These are phyloP conservation scores for Malacoraja senta DNA, from an alignment of 2,797 vertebrate genomes.

Conservation along the genomic window DNA sequence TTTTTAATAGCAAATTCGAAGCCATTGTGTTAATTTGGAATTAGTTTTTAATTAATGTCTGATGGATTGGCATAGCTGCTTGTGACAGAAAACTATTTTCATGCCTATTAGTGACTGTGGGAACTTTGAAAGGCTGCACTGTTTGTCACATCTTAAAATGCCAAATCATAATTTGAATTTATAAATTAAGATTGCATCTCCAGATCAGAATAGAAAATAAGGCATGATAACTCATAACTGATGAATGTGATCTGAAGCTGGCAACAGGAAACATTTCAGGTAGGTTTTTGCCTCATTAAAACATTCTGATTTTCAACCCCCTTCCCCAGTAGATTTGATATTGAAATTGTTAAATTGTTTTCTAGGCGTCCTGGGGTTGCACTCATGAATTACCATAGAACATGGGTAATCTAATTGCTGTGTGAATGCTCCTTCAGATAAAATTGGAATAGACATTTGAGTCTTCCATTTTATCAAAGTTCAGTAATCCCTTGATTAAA, in stretches of 20 bases:
- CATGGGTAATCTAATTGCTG: constrained; percentile 33
- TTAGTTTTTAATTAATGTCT: background rate
- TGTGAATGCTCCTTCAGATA: constrained; percentile 25
- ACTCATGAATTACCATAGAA: constrained; percentile 13
- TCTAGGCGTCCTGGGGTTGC: constrained; percentile 11
- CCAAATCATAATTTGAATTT: constrained; percentile 21
- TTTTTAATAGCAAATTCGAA: too few species aligned
- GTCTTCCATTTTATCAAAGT: constrained; percentile 29
- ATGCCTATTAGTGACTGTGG: background rate
- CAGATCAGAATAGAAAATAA: background rate
- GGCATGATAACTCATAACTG: constrained; percentile 1
- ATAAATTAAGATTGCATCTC: background rate
- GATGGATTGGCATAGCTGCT: constrained; percentile 12
- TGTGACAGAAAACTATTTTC: background rate
- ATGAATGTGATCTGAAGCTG: background rate
- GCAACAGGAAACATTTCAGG: background rate
- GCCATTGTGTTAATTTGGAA: background rate
- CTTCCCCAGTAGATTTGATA: constrained; percentile 26
- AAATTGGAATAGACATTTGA: constrained; percentile 32
- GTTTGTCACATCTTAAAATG: background rate
- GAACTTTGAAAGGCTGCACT: background rate
- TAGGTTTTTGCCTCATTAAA: constrained; percentile 19
- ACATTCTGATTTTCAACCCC: constrained; percentile 19
- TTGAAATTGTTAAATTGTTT: constrained; percentile 35
- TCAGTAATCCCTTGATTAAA: constrained; percentile 33